phyloP scores from a whole-genome alignment of 2,797 vertebrate genomes.

The Sandelia bainsii region DNA sequence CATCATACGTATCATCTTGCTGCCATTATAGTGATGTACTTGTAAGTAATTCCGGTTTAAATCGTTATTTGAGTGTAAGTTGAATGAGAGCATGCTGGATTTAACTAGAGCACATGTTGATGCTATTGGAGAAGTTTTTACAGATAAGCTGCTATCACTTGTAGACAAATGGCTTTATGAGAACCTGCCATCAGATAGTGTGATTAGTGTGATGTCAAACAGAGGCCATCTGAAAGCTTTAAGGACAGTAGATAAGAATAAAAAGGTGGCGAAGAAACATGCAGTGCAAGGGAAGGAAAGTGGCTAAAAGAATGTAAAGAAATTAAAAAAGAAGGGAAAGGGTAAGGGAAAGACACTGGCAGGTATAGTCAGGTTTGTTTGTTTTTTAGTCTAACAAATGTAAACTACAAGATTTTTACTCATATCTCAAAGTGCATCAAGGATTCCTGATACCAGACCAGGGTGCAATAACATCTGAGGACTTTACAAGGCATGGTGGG shows the following conservation, averaged over 20 bases:
- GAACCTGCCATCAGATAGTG: too few relatives aligned
- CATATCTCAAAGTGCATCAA: background rate
- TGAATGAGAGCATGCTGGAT: constrained; percentile 1
- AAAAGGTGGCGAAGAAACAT: too few relatives aligned
- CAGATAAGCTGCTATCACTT: background rate
- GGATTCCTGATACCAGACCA: background rate
- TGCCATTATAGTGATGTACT: constrained; percentile 11
- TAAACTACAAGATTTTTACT: background rate
- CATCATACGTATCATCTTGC: constrained; percentile 12
- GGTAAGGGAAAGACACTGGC: too few relatives aligned
- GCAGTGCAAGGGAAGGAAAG: too few relatives aligned
- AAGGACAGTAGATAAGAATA: too few relatives aligned
- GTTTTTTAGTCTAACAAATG: background rate
- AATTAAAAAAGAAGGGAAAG: too few relatives aligned
- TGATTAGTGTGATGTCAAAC: background rate
- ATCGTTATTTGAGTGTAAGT: background rate
- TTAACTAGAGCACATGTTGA: background rate
- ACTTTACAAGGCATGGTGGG: background rate
- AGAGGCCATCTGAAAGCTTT: background rate
- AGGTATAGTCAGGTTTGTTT: background rate
- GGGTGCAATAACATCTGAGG: background rate
- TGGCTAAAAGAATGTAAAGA: too few relatives aligned
- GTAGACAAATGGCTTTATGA: background rate
- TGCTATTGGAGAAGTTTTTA: background rate
- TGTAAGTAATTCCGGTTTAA: constrained; percentile 14